Base-by-base conservation (phyloP, 2,888 invertebrate species). In the Sabatieria punctata region DNA sequence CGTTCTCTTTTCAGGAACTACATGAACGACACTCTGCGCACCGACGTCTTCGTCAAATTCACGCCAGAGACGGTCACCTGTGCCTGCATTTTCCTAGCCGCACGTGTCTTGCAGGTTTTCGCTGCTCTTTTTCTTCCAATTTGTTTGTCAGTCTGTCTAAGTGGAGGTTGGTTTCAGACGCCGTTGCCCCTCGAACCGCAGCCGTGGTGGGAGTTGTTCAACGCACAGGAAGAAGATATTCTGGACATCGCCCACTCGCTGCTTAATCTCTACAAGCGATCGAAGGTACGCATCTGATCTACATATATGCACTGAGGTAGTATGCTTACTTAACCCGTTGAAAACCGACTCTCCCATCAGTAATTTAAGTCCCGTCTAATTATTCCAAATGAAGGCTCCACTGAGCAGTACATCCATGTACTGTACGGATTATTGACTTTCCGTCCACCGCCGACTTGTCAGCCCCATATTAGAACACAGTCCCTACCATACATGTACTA, bases 11-110 rank as follows among this genome's bases (percentile, higher is more conserved):
- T 4, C 60, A 77, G 77, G 78, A 95, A 95, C 68, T 97, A 93
- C 69, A 99, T 99, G 95, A 99, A 99, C 67, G 97, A 99, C 72
- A 85, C 93, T 0, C 71, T 99, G 41, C 75, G 95, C 30, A 91
- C 93, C 0, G 88, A 95, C 68, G 89, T 91, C 0, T 99, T 97
- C 67, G 79, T 95, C 65, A 77, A 88, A 40, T 89, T 85, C 66
- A 81, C 82, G 49, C 93, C 97, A 0, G 97, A 97, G 67, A 86
- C 89, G 0, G 89, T 99, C 47, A 97, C 97, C 0, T 93, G 93
- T 68, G 93, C 95, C n/a, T 99, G 97, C 67, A 91, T 99, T 55
- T 91, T 85, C 67, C 72, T 97, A 43, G 88, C 93, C 30, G 85
- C 91, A 2, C 76, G 93, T 11, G 30, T 30, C 30, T 30, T 11